Base-by-base conservation (phyloP, 2,113 vertebrate species). In the Pedionomus torquatus region DNA sequence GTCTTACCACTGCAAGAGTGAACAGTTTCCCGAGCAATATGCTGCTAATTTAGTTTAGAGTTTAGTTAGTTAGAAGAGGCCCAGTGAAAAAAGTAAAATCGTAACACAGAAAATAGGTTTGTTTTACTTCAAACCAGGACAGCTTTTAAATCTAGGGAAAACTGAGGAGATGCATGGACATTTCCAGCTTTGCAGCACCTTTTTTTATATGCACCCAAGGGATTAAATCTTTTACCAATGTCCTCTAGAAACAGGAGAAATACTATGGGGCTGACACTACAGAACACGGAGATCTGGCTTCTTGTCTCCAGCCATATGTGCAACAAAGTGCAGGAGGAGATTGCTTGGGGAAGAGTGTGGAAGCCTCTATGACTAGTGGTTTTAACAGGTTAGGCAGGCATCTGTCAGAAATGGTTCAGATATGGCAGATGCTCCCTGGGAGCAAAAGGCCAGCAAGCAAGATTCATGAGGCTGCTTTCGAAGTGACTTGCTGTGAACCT, bases 401-500 rank as follows among this genome's bases (percentile, higher is more conserved):
- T 60, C 82, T 87, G 12, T 43, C 81, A 26, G 61, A 43, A 68
- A 17, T 2, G 2, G 52, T 54, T 83, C 17, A 48, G 26, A 46
- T 24, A 49, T 0, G 2, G 24, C 21, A 76, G 51, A 10, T 41
- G 17, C 31, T 78, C 17, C 70, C 46, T 68, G 70, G 48, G 25
- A 79, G 48, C 64, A 48, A 37, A 48, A 48, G 37, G 21, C 16
- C 44, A 48, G 24, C 0, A 5, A 85, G 57, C 41, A 66, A n/a
- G 46, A 87, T 44, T 74, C 46, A 54, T 0, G 0, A 63, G 31
- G 43, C 13, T 70, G 44, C 46, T 84, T 66, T 51, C 52, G 0
- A 0, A 0, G 0, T 21, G 39, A 48, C 60, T 37, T 41, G 17
- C 30, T 61, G 35, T 0, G 0, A 72, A 54, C 12, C 26, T 85